A percentile compares a stretch with the other conserved stretches of the same genome.
These are phyloP conservation scores for Reticulitermes lucifugus DNA, from an alignment of 2,888 invertebrate genomes.

Conservation along the genomic window DNA sequence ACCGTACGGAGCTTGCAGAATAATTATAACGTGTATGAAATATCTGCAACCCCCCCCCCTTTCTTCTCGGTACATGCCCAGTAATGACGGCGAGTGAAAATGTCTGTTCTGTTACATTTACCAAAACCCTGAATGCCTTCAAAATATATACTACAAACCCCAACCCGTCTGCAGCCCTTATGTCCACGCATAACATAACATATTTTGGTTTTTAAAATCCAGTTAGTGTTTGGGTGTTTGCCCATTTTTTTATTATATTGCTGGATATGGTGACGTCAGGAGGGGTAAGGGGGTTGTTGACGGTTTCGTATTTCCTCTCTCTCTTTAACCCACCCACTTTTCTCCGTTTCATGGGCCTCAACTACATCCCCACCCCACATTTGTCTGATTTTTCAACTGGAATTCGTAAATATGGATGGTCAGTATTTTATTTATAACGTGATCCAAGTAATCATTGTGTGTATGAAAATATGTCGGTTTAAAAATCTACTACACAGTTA, in stretches of 20 bases:
- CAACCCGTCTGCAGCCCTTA: background rate
- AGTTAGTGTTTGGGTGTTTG: conserved; percentile 42
- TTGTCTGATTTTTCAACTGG: conserved; percentile 17
- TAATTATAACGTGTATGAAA: conserved; percentile 43
- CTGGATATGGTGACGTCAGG: conserved; percentile 16
- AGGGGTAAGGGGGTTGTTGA: conserved; percentile 28
- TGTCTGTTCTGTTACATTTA: conserved; percentile 31
- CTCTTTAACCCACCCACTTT: conserved; percentile 31
- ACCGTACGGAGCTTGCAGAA: conserved; percentile 10
- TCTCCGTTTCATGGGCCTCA: conserved; percentile 27
- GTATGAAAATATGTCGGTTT: background rate
- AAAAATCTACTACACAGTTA: conserved; percentile 28
- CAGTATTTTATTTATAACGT: conserved; percentile 39
- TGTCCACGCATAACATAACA: conserved; percentile 39
- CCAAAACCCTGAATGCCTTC: conserved; percentile 35
- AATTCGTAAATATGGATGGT: conserved; percentile 33
- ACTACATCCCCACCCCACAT: background rate
- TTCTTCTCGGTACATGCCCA: background rate
- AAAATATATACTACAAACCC: conserved; percentile 21
- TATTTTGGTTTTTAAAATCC: conserved; percentile 42
- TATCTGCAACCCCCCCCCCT: conserved; percentile 28
- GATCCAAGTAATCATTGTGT: conserved; percentile 15
- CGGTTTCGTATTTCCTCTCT: conserved; percentile 27
- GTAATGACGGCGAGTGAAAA: conserved; percentile 40
- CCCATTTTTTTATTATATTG: conserved; percentile 42